These are phyloP conservation scores for Cynodonichthys magdalenae DNA, from an alignment of 2,797 vertebrate genomes.

Conservation along the genomic window DNA sequence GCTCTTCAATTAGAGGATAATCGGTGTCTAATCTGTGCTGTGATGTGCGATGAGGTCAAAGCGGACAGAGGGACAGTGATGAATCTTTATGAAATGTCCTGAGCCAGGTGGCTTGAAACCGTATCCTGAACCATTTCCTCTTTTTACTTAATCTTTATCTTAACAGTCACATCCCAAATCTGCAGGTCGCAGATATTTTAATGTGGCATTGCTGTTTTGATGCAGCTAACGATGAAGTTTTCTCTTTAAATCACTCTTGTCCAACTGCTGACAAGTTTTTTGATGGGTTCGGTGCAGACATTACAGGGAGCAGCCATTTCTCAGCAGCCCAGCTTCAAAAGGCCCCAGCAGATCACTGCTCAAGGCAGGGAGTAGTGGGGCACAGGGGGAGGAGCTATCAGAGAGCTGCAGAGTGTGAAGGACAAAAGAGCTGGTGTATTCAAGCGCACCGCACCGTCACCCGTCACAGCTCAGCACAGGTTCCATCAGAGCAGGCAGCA, in stretches of 20 bases:
- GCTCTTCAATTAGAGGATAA: conserved; percentile 81
- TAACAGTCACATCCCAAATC: conserved; percentile 5
- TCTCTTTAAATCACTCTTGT: conserved; percentile 58
- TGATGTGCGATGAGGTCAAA: conserved; percentile 81
- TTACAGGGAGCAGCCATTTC: conserved; percentile 76
- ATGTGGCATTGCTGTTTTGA: conserved; percentile 19
- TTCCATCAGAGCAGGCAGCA: conserved; percentile 80
- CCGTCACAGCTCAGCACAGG: conserved; percentile 84
- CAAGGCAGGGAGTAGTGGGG: conserved; percentile 81
- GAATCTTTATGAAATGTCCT: conserved; percentile 78
- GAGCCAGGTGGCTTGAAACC: conserved; percentile 60
- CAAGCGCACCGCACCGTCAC: conserved; percentile 80
- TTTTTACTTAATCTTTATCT: conserved; percentile 22
- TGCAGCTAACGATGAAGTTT: conserved; percentile 52
- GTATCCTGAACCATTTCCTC: conserved; percentile 36
- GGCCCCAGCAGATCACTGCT: conserved; percentile 81
- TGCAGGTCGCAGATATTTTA: conserved; percentile 16
- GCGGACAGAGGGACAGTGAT: conserved; percentile 80
- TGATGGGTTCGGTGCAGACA: conserved; percentile 74
- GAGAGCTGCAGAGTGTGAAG: conserved; percentile 86
- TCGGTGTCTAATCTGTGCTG: conserved; percentile 79
- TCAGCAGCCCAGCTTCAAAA: conserved; percentile 74
- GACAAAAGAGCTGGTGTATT: conserved; percentile 86
- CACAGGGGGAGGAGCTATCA: conserved; percentile 85
- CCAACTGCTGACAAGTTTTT: conserved; percentile 61